Base-by-base conservation (phyloP, 2,113 vertebrate genomes). In the Anser brachyrhynchus region DNA sequence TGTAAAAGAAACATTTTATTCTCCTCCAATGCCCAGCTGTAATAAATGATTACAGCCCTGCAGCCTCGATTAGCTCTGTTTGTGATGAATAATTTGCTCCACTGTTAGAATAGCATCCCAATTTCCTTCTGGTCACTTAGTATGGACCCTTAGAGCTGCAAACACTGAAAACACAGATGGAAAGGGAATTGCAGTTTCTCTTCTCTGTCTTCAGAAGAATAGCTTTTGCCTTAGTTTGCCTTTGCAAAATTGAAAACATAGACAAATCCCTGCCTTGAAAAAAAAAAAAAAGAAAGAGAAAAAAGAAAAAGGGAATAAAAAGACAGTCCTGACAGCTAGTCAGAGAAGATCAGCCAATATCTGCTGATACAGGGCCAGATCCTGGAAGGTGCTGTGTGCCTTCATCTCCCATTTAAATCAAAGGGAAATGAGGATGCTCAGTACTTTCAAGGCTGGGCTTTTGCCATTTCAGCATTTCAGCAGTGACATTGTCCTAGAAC, bases 41-140 rank as follows among this genome's bases (percentile, higher is more conserved):
- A 95, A 93, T 87, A 87, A 92, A 85, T 79, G 84, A 95, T 89
- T 84, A 71, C 81, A 92, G 82, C 72, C 77, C 78, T 0, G 6
- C 92, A 86, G 94, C 83, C 90, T 86, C 5, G 10, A 89, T 95
- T 95, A 96, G 51, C 69, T 76, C 28, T 81, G 43, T 90, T 95
- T 84, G 46, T 81, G 83, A 88, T 69, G 90, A 93, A 92, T 81
- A 89, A 94, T 95, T 93, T 78, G 17, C 77, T 94, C 74, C n/a
- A 29, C 66, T 87, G 26, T 81, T 91, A 71, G 77, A 96, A 92
- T 29, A 90, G 35, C 62, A 84, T 78, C 49, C 46, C n/a, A 17
- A 1, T 90, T 78, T 62, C 57, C 62, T 84, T 70, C 57, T 75
- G 80, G 70, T 92, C 58, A 43, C 41, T 93, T 90, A 91, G 71